phyloP scores from a whole-genome alignment of 2,797 vertebrate genomes.

The Falco concolor region DNA sequence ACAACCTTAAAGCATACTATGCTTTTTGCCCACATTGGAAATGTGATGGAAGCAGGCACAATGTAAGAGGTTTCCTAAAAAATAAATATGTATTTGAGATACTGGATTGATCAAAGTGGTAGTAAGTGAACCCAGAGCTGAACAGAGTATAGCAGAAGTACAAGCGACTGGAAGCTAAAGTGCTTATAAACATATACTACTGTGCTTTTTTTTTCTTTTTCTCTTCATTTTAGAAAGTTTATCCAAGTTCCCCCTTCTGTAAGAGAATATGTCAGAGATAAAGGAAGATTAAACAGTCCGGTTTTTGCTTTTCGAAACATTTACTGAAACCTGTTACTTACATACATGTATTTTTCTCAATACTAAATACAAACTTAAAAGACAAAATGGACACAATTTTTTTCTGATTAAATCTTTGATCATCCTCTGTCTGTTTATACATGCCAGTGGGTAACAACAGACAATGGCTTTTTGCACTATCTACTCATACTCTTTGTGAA shows the following conservation, averaged over 20 bases:
- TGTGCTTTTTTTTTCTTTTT: background rate
- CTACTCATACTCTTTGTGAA: background rate
- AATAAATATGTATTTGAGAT: background rate
- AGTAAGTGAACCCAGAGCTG: background rate
- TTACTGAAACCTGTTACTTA: background rate
- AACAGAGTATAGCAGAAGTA: background rate
- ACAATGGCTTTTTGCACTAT: background rate
- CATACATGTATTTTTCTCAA: background rate
- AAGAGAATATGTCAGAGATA: background rate
- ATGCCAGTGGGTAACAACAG: background rate
- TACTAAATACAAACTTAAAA: background rate
- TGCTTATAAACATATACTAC: background rate
- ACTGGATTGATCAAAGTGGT: background rate
- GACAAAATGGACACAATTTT: background rate
- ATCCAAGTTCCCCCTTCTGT: background rate
- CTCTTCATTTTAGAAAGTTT: background rate
- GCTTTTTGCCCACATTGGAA: background rate
- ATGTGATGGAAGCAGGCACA: background rate
- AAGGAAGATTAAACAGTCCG: background rate
- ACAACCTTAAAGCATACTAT: background rate
- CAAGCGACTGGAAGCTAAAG: background rate
- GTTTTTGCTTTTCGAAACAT: background rate
- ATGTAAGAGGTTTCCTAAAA: background rate
- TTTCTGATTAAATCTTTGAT: background rate
- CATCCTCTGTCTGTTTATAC: background rate